Evolutionary conservation across 2,888 invertebrate species (phyloP).

Genomic region (Limnephilus rhombicus): DNA sequence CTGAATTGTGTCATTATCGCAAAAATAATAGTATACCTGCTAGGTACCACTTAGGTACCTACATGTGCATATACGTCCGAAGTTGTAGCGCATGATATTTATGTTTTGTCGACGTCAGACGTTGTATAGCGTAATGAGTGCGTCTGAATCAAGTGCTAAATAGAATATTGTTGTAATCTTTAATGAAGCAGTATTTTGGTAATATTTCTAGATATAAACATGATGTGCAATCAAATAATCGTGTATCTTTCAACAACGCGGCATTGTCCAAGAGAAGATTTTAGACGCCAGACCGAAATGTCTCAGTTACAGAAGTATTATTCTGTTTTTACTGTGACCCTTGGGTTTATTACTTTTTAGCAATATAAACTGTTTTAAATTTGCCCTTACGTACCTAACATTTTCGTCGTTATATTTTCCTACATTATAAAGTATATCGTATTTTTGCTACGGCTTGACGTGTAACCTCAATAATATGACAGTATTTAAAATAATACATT

Average conservation of each 20-base stretch:
- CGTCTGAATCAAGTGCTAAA: neutral
- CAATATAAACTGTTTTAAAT: too few relatives aligned
- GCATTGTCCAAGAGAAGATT: neutral
- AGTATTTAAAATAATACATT: neutral
- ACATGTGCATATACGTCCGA: neutral
- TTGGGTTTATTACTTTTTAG: too few relatives aligned
- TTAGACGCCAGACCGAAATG: too few relatives aligned
- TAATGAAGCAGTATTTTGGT: neutral
- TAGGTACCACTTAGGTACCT: too few relatives aligned
- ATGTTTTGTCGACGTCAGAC: neutral
- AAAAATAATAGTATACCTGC: too few relatives aligned
- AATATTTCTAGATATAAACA: neutral
- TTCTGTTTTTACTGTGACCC: too few relatives aligned
- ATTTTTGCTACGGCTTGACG: too few relatives aligned
- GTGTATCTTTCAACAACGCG: neutral
- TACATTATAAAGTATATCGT: too few relatives aligned
- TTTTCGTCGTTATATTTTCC: too few relatives aligned
- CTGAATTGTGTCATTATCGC: neutral
- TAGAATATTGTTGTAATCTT: neutral
- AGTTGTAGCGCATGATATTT: neutral
- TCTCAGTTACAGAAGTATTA: too few relatives aligned
- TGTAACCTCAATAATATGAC: neutral
- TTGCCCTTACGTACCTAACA: too few relatives aligned
- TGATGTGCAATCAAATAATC: neutral
- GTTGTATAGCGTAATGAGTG: neutral